Percentiles rank a stretch among this genome's conserved stretches.
phyloP scores from a whole-genome alignment of 1,140 invertebrate species.

The Sycophila sp. region DNA sequence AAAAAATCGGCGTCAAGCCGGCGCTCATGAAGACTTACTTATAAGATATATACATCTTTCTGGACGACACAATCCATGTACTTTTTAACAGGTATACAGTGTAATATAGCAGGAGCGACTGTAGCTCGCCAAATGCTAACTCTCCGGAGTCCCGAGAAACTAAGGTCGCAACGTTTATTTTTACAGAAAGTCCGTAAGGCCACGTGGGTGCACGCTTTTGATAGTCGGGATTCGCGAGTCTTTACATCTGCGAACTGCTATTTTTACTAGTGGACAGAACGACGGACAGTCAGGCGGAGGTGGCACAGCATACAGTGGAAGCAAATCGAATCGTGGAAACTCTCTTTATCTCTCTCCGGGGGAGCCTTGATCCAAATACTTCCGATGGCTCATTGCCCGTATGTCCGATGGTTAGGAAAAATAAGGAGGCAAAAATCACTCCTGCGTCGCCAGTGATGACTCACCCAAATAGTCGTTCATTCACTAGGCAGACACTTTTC shows the following conservation, averaged over 20 bases:
- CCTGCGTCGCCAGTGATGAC: slow-evolving; percentile 7
- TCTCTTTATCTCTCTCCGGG: slow-evolving; percentile 1
- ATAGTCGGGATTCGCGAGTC: no score
- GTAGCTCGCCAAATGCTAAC: neutral
- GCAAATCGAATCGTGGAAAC: no score
- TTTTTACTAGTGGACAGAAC: slow-evolving; percentile 26
- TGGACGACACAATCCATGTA: no score
- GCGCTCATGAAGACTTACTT: no score
- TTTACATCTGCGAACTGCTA: slow-evolving; percentile 19
- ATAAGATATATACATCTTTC: neutral
- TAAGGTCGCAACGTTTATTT: slow-evolving; percentile 31
- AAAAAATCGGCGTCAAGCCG: neutral
- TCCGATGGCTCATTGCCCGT: slow-evolving; percentile 30
- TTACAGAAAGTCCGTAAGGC: slow-evolving; percentile 29
- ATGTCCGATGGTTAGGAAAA: slow-evolving; percentile 9
- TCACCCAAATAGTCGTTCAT: slow-evolving; percentile 21
- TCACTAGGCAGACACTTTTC: neutral
- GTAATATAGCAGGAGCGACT: neutral
- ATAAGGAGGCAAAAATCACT: slow-evolving; percentile 33
- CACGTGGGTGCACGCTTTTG: neutral
- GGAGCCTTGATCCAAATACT: slow-evolving; percentile 39
- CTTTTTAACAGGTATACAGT: no score
- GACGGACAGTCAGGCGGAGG: neutral
- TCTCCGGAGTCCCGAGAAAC: neutral
- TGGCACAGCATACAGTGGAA: neutral